Conservation (phyloP, 37 sponge, comb jelly and placozoan genomes). For the Cliona cf. orientalis region DNA sequence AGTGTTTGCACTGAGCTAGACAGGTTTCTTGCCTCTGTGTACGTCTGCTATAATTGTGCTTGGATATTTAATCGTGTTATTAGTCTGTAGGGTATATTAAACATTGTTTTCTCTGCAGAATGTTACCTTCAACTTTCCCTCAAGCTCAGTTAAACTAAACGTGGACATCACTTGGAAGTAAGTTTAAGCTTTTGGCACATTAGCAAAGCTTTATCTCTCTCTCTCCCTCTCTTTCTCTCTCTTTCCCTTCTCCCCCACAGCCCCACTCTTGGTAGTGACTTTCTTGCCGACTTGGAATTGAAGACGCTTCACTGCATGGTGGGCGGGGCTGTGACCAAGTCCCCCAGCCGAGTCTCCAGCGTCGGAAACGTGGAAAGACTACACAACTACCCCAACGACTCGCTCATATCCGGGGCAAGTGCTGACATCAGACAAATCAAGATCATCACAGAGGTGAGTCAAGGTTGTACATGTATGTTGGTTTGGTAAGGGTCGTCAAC, state of each 20-base stretch:
- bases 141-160: constrained; percentile 36
- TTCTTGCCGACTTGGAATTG: constrained; percentile 57
- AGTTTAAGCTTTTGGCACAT: not conserved
- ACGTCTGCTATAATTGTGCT: no score
- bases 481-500: not conserved
- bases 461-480: not conserved
- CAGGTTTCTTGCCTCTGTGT: no score
- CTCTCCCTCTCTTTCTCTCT: not conserved
- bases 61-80: no score
- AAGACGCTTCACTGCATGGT: constrained; percentile 37
- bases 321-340: constrained; percentile 28
- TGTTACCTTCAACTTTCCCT: constrained; percentile 42
- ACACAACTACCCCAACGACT: not conserved
- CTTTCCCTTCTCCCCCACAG: constrained; percentile 12
- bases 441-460: constrained; percentile 40
- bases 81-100: no score
- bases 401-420: not conserved
- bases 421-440: constrained; percentile 5
- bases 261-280: constrained; percentile 71
- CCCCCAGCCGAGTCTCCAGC: constrained; percentile 14
- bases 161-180: constrained; percentile 72
- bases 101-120: not conserved
- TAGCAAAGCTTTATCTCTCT: not conserved
- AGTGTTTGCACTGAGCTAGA: no score
- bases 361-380: constrained; percentile 29